Evolutionary conservation across 2,797 vertebrate species (phyloP), one percentile per base, ranked within the genome.

Genomic region (Pachyuromys duprasi): DNA sequence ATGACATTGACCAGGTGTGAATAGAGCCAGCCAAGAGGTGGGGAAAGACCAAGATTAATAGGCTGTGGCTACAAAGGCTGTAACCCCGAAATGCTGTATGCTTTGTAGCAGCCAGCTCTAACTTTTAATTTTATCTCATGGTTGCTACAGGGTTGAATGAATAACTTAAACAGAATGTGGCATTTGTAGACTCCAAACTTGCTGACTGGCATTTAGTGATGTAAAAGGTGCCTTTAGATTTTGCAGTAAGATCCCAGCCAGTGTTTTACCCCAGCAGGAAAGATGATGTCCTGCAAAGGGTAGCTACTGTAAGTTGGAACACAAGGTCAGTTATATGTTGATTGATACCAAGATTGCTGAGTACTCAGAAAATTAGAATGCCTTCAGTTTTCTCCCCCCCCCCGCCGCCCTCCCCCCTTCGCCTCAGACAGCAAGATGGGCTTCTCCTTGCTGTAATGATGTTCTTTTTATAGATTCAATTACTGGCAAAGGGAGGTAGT

Each of bases 381-480:
- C 90, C 20, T 93, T 90, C 65, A 57, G 4, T 92, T 92, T 83
- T 86, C 91, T 89, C 26, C 11, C 11, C 24, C 93, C 72, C 89
- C 70, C 55, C 78, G 93, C 45, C 26, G 4, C 11, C 24, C 93
- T 72, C 89, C 70, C 55, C 78, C 95, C 45, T 94, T n/a, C n/a
- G 78, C 74, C 72, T 95, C 90, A 91, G 75, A 97, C 92, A 90
- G 84, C 78, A 87, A 83, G 75, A 69, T 89, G 81, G 80, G 36
- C 83, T 95, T 97, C 89, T 67, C 75, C 45, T 89, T 91, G 79
- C 79, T 93, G 13, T 87, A 91, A 96, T 33, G 78, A 45, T 95
- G 60, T 49, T 95, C 96, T 95, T 97, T 96, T 96, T 96, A 92
- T 96, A 97, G 96, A 76, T 92, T 82, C 57, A 93, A 72, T 96